Conservation (phyloP, 2,888 invertebrate species). For the Diplazon laetatorius region DNA sequence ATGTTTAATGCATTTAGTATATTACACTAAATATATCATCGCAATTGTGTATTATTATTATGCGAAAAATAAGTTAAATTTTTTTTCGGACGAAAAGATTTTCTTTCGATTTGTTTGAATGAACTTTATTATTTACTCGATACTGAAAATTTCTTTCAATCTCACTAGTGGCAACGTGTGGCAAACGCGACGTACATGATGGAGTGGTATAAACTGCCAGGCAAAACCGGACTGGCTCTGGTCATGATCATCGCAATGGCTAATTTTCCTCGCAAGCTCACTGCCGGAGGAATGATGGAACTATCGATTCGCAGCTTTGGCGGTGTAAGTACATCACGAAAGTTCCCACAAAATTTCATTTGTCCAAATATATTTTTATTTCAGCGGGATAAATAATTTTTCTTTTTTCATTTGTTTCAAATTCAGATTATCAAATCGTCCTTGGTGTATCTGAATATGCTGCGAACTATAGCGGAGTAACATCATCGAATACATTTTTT, state of each 20-base stretch:
- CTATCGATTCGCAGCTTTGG: conserved; percentile 59
- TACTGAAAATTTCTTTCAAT: background rate
- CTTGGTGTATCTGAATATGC: conserved; percentile 59
- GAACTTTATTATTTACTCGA: background rate
- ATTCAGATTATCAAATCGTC: conserved; percentile 60
- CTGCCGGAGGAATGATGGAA: conserved; percentile 63
- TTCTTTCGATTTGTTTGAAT: background rate
- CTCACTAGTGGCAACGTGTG: conserved; percentile 48
- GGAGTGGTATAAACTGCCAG: conserved; percentile 62
- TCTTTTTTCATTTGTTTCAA: too few species aligned
- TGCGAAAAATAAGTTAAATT: too few species aligned
- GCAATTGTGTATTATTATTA: too few species aligned
- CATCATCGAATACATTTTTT: conserved; percentile 31
- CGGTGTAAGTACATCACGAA: conserved; percentile 38
- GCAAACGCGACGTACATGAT: conserved; percentile 56
- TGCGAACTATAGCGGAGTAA: conserved; percentile 56
- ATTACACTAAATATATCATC: too few species aligned
- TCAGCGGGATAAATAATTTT: background rate
- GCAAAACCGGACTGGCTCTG: conserved; percentile 40
- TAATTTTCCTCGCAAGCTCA: conserved; percentile 58
- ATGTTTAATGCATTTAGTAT: too few species aligned
- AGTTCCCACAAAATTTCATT: background rate
- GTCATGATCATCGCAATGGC: conserved; percentile 59
- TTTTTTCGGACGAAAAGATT: too few species aligned
- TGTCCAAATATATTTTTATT: background rate